Conservation (phyloP, 2,797 vertebrate genomes). For the Scyliorhinus canicula region DNA sequence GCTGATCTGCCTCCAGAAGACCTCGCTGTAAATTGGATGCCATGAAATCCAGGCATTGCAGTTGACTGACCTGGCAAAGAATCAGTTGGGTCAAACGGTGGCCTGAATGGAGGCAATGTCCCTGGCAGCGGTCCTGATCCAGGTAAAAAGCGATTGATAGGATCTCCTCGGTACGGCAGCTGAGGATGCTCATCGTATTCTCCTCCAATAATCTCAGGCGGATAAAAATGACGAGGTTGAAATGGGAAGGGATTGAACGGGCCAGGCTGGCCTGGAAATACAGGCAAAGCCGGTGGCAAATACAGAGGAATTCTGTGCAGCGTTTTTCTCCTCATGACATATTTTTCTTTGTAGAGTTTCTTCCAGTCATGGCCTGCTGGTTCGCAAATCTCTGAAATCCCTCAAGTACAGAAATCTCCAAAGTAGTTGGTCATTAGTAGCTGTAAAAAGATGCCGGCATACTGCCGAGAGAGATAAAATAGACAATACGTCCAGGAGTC, state of each 20-base stretch:
- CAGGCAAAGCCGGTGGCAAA: constrained; percentile 55
- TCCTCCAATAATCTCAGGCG: constrained; percentile 64
- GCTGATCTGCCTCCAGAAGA: constrained; percentile 53
- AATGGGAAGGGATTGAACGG: constrained; percentile 54
- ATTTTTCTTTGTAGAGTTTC: constrained; percentile 59
- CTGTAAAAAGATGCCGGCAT: constrained; percentile 63
- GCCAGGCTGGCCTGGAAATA: constrained; percentile 56
- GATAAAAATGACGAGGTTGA: constrained; percentile 56
- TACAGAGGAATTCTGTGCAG: constrained; percentile 52
- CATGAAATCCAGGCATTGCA: constrained; percentile 54
- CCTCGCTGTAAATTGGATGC: constrained; percentile 53
- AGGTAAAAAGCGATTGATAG: constrained; percentile 60
- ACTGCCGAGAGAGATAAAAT: constrained; percentile 70
- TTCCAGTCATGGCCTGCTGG: constrained; percentile 29
- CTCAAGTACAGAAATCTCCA: constrained; percentile 82
- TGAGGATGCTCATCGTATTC: constrained; percentile 61
- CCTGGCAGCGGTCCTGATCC: constrained; percentile 52
- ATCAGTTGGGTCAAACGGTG: constrained; percentile 58
- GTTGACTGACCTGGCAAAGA: constrained; percentile 58
- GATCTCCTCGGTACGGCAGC: constrained; percentile 57
- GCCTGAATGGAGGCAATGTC: constrained; percentile 58
- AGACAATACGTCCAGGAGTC: constrained; percentile 73
- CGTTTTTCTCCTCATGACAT: constrained; percentile 59
- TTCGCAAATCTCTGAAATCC: constrained; percentile 62
- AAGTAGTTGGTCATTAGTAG: constrained; percentile 69